A percentile compares a stretch with the other conserved stretches of the same genome.
Evolutionary conservation across 2,797 vertebrate species (phyloP).

Genomic region (Thalassophryne amazonica): DNA sequence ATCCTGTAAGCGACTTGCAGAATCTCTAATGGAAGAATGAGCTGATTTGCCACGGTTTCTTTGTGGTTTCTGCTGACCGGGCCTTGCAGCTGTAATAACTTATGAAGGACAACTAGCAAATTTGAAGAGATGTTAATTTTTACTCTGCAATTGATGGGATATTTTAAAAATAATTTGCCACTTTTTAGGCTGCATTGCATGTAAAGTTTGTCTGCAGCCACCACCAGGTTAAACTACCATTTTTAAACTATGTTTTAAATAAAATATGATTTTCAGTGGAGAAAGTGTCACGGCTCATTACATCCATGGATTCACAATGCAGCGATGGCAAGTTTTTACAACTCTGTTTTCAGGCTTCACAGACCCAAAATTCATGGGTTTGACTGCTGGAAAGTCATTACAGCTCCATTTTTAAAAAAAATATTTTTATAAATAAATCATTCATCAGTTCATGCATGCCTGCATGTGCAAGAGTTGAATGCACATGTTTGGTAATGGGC

Average conservation of each 20-base stretch:
- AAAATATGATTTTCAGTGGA: constrained; percentile 38
- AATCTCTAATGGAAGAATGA: constrained; percentile 57
- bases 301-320: constrained; percentile 3
- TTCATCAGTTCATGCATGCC: constrained; percentile 16
- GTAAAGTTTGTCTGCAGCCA: constrained; percentile 12
- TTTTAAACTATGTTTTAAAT: constrained; percentile 27
- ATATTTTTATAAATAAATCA: constrained; percentile 47
- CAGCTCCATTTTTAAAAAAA: too few species aligned
- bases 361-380: constrained; percentile 4
- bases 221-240: constrained; percentile 6
- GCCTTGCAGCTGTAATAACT: constrained; percentile 35
- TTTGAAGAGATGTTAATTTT: constrained; percentile 21
- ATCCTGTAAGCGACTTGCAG: constrained; percentile 50
- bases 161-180: background rate
- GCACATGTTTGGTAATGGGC: background rate
- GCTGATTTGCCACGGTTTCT: constrained; percentile 72
- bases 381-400: background rate
- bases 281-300: constrained; percentile 29
- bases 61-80: constrained; percentile 53
- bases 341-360: constrained; percentile 10
- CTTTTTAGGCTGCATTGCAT: constrained; percentile 1
- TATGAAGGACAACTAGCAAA: constrained; percentile 50
- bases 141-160: background rate
- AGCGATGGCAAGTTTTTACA: constrained; percentile 27
- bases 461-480: background rate